Evolutionary conservation across 2,113 vertebrate genomes (phyloP).

Genomic region (Xiphorhynchus elegans): DNA sequence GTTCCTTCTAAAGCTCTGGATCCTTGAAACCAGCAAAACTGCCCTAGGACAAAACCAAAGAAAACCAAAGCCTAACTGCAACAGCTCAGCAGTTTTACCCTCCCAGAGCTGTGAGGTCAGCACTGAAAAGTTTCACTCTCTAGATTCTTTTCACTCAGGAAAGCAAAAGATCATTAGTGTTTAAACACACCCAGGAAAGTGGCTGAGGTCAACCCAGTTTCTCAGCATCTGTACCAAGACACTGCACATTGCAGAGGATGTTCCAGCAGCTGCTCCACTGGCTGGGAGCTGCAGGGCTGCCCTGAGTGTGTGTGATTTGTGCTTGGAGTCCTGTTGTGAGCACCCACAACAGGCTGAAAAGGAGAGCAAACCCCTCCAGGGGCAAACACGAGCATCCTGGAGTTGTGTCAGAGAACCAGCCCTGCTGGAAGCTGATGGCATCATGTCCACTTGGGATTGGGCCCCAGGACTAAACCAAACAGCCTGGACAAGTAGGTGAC

Average conservation of each 20-base stretch:
- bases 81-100: background rate
- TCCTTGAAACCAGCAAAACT: background rate
- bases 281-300: background rate
- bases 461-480: background rate
- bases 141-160: background rate
- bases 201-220: background rate
- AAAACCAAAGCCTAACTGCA: background rate
- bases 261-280: background rate
- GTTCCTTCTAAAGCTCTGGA: background rate
- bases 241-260: background rate
- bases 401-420: background rate
- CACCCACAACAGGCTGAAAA: background rate
- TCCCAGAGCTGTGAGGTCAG: accelerated
- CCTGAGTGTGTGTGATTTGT: accelerated
- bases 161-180: background rate
- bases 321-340: background rate
- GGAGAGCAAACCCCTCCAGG: background rate
- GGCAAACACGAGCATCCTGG: background rate
- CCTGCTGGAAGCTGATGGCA: background rate
- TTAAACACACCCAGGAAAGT: background rate
- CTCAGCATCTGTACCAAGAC: background rate
- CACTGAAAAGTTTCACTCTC: background rate
- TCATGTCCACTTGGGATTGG: background rate
- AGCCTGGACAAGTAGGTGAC: background rate
- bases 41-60: background rate